Evolutionary conservation across 1,140 invertebrate genomes (phyloP).

Genomic region (Anastrepha ludens): DNA sequence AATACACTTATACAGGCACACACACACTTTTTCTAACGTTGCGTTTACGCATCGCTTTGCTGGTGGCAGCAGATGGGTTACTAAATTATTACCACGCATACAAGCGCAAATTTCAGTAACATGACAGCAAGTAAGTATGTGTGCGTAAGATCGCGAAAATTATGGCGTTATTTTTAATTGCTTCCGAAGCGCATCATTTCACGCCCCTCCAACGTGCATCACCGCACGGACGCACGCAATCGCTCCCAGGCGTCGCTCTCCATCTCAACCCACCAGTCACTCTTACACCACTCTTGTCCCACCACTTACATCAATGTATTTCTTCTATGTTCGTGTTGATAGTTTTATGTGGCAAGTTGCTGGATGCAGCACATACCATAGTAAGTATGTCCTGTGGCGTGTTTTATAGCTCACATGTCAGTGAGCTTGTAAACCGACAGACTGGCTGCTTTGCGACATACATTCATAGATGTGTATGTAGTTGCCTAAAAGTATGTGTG

Average conservation of each 20-base stretch:
- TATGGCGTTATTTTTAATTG: slow-evolving; percentile 42
- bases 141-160: slow-evolving; percentile 17
- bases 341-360: slow-evolving; percentile 28
- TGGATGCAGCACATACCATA: not conserved
- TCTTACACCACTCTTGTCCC: not conserved
- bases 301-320: not conserved
- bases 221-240: not conserved
- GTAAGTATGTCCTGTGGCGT: slow-evolving; percentile 17
- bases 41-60: not conserved
- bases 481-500: not conserved
- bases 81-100: slow-evolving; percentile 20
- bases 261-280: not conserved
- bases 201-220: not conserved
- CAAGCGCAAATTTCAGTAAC: not conserved
- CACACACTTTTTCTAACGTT: not conserved
- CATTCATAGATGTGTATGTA: too few relatives aligned
- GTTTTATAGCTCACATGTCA: slow-evolving; percentile 41
- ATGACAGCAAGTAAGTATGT: not conserved
- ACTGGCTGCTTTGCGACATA: not conserved
- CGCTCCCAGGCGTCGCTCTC: not conserved
- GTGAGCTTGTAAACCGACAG: slow-evolving; percentile 13
- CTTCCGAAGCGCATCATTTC: not conserved
- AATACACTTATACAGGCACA: too few relatives aligned
- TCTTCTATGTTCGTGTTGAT: not conserved
- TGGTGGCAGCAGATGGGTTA: not conserved